phyloP scores from a whole-genome alignment of 2,888 invertebrate species.

The Volucella inanis region DNA sequence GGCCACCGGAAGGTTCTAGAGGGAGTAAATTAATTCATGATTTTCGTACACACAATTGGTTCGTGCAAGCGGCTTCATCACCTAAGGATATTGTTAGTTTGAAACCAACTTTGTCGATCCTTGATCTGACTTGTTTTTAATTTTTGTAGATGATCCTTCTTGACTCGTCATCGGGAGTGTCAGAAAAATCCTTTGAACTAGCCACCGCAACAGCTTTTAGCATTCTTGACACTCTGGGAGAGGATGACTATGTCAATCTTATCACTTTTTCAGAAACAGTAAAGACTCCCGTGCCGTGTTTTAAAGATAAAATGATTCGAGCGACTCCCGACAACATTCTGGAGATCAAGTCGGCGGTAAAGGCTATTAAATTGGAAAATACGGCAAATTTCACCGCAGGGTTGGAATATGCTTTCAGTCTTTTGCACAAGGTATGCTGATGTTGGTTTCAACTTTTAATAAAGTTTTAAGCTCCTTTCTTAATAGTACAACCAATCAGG shows the following conservation, averaged over 20 bases:
- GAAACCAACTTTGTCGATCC: neutral
- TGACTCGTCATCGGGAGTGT: constrained; percentile 95
- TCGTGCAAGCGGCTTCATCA: constrained; percentile 97
- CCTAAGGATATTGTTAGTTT: constrained; percentile 94
- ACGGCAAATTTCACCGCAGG: constrained; percentile 97
- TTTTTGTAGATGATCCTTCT: constrained; percentile 88
- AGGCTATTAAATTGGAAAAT: constrained; percentile 89
- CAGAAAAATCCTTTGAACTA: constrained; percentile 91
- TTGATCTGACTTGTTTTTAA: neutral
- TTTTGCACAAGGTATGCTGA: constrained; percentile 90
- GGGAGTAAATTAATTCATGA: constrained; percentile 95
- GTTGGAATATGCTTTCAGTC: constrained; percentile 95
- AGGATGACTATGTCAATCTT: constrained; percentile 98
- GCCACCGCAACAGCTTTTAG: constrained; percentile 94
- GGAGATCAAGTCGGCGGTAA: constrained; percentile 90
- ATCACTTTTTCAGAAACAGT: constrained; percentile 94
- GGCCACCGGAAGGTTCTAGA: constrained; percentile 91
- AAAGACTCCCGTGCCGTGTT: constrained; percentile 94
- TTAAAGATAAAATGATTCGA: constrained; percentile 93
- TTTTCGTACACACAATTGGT: constrained; percentile 97
- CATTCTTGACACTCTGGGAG: constrained; percentile 96
- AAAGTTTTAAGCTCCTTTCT: constrained; percentile 27
- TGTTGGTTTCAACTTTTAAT: neutral
- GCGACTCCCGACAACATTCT: constrained; percentile 92
- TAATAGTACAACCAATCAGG: constrained; percentile 91